Base-by-base conservation (phyloP, 1,140 invertebrate genomes). In the Colletes latitarsis region DNA sequence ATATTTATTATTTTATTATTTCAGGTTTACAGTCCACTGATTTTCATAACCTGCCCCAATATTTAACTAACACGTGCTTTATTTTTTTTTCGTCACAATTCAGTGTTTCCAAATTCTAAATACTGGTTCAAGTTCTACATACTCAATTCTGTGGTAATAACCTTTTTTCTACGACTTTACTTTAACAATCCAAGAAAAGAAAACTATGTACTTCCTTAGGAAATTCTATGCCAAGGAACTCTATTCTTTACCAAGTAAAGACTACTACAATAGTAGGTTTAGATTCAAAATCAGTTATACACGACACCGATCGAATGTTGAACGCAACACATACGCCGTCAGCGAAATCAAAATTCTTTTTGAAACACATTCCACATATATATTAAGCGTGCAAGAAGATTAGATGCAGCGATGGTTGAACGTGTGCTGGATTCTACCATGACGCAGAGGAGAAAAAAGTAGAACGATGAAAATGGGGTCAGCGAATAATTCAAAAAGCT, bases 401-500 rank as follows among this genome's bases (percentile, higher is more conserved):
- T 69, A 19, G 0, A 21, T 46, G 41, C 30, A 68, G 39, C 43
- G 49, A 70, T 49, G 55, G 55, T 30, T 3, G 43, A 30, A 46
- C 30, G 67, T 21, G 55, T 46, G 21, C 9, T 6, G 63, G 41
- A 60, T 77, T 77, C 64, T 68, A 77, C 66, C 5, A n/a, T 9
- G 0, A 49, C 8, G 52, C 0, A 8, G 19, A 15, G 12, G 8
- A 41, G 10, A 66, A 62, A 83, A 81, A 84, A 80, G 55, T 76
- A 81, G 79, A 62, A 76, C 55, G 15, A 46, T 68, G 58, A 84
- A 55, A 84, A 85, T 49, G 55, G 63, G 77, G 83, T 81, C 83
- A 85, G 30, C 17, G 62, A 39, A 63, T 69, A 76, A 84, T 85
- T 84, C 60, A 68, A 76, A 81, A 81, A 84, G 82, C 83, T 84